Evolutionary conservation across 2,113 vertebrate species (phyloP), one percentile per base, ranked within the genome.

Genomic region (Ariopsis seemanni): DNA sequence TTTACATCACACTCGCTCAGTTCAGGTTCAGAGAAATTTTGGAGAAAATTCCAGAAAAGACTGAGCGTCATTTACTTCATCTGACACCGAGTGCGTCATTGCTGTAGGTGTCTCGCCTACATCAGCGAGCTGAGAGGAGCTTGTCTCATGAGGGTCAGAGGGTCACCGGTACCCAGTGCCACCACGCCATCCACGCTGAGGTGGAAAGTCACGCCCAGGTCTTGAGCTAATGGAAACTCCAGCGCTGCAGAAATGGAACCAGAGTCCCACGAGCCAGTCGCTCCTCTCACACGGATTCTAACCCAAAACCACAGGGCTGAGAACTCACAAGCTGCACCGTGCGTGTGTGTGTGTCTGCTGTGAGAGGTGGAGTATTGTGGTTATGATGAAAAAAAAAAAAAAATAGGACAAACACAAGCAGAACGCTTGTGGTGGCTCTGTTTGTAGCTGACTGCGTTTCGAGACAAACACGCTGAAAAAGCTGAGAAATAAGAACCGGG

Each of bases 161-260:
- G 18, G 71, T 50, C 71, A 74, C 14, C 42, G 71, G 2, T 27
- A 22, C 34, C 58, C 34, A n/a, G 11, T 12, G 1, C 14, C 7
- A 18, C 30, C 22, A 67, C 60, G 2, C 34, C 20, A 62, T 62
- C 52, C 22, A 27, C 8, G 25, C 63, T 15, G 30, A 82, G 53
- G n/a, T 5, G 14, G 65, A 84, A 87, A 85, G 17, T 67, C 10
- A 12, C 58, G 1, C 83, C 86, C 60, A 80, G 86, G 78, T 60
- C 62, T 15, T 79, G 82, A 50, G 57, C 55, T 78, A 88, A 87
- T 80, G 87, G 90, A 91, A 90, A 86, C 60, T 85, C 85, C 75
- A 88, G 14, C n/a, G 48, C 72, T 78, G 71, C 77, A 85, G 87
- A 72, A 87, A 50, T 67, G 84, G 78, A 69, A 83, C 50, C 48